Conservation (phyloP, 2,888 invertebrate species). For the Orthosia gracilis region DNA sequence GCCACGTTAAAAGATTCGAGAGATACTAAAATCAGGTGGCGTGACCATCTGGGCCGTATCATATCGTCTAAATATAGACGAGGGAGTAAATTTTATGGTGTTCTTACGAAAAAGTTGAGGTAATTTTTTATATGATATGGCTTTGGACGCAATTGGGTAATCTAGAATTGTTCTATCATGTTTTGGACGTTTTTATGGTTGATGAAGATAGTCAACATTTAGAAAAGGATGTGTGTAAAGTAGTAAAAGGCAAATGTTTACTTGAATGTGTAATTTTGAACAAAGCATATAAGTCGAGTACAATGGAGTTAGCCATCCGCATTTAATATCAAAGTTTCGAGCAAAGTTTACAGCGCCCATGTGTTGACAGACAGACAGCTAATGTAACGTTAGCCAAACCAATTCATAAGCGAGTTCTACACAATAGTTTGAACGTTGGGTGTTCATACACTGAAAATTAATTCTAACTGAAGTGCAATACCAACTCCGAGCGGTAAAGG, state of each 20-base stretch:
- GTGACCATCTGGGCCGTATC: constrained; percentile 90
- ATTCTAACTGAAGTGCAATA: constrained; percentile 45
- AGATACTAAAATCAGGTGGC: constrained; percentile 89
- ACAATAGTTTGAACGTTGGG: constrained; percentile 39
- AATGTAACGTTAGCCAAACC: constrained; percentile 44
- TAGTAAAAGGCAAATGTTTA: constrained; percentile 1
- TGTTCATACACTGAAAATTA: constrained; percentile 52
- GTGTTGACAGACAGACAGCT: constrained; percentile 49
- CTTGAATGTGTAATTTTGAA: constrained; percentile 26
- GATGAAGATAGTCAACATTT: constrained; percentile 52
- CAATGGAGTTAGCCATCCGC: constrained; percentile 20
- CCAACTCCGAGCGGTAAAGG: constrained; percentile 39
- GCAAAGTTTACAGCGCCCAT: constrained; percentile 44
- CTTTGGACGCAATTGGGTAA: constrained; percentile 58
- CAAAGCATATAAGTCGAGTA: constrained; percentile 26
- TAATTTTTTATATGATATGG: constrained; percentile 69
- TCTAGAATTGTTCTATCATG: constrained; percentile 62
- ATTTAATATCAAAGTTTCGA: constrained; percentile 57
- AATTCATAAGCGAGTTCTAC: constrained; percentile 31
- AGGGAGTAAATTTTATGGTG: constrained; percentile 85
- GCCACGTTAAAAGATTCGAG: constrained; percentile 85
- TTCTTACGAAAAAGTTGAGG: constrained; percentile 80
- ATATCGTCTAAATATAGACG: constrained; percentile 88
- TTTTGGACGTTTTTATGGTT: constrained; percentile 56
- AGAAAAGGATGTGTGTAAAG: not conserved